Evolutionary conservation across 2,888 invertebrate species (phyloP), one percentile per base, ranked within the genome.

Genomic region (Sesia bembeciformis): DNA sequence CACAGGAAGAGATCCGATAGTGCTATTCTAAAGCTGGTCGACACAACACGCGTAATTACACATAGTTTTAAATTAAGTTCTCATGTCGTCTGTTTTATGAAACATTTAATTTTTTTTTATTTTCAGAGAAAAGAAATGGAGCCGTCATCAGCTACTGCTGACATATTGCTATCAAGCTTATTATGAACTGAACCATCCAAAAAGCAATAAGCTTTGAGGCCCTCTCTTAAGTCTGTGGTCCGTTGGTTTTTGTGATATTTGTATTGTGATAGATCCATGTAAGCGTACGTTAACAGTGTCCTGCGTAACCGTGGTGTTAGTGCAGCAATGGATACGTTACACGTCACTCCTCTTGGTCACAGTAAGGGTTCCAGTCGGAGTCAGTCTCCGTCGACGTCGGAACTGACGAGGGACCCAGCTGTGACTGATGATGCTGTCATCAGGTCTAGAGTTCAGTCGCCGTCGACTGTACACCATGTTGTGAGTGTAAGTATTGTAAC

Each of bases 281-380:
- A 55, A 62, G 57, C 52, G 53, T 55, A 43, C 41, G 54, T 50
- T 56, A 50, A 52, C 42, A 52, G 55, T 53, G 54, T 54, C 38
- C 52, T 46, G 38, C 7, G 8, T 51, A 51, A 46, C 55, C 58
- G 56, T 40, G 53, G 57, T 58, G 57, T 63, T 62, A 62, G 62
- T 55, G 60, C 62, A 23, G 46, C 7, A 60, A 87, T 88, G 88
- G 88, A 89, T 68, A 84, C 84, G 53, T 67, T 89, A 59, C 87
- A 89, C 63, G 85, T 88, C 58, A 68, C 77, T 40, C 90, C 83
- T 62, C 23, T 23, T 23, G 87, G 79, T 53, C 91, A 91, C 74
- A 88, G 86, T 65, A 92, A 92, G 77, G 91, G 90, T 51, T 92
- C 92, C 49, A 92, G 92, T 64, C 78, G 93, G 56, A 92, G 92